Conservation (phyloP, 2,888 invertebrate genomes). For the Saturnia pavonia region DNA sequence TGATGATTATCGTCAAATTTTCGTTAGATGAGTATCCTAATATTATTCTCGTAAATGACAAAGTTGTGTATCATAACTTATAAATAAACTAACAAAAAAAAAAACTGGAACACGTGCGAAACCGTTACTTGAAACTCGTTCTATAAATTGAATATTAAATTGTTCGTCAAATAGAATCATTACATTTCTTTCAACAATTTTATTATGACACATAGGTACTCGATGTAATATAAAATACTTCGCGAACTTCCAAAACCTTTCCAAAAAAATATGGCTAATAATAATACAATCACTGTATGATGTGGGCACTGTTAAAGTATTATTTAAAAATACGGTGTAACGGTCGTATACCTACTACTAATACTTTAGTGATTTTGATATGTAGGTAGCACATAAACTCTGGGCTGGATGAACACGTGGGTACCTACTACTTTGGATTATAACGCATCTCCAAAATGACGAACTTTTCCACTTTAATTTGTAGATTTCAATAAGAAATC, state of each 20-base stretch:
- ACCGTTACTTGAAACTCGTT: background rate
- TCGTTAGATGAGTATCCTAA: background rate
- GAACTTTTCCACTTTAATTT: no score
- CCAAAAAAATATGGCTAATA: background rate
- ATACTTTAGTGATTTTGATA: no score
- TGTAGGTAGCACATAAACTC: no score
- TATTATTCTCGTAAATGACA: background rate
- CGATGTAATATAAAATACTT: background rate
- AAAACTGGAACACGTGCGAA: background rate
- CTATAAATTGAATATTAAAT: background rate
- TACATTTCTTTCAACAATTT: background rate
- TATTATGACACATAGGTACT: no score
- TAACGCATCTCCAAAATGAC: no score
- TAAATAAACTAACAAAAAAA: background rate
- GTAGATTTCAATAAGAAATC: no score
- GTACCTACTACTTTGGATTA: no score
- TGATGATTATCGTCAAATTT: no score
- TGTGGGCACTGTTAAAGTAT: background rate
- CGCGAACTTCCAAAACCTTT: background rate
- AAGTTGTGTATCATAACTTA: background rate
- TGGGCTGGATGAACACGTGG: no score
- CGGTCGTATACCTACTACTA: no score
- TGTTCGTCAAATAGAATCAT: background rate
- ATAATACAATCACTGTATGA: background rate
- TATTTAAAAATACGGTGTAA: no score